Evolutionary conservation across 2,113 vertebrate genomes (phyloP).

Genomic region (Theristicus caerulescens): DNA sequence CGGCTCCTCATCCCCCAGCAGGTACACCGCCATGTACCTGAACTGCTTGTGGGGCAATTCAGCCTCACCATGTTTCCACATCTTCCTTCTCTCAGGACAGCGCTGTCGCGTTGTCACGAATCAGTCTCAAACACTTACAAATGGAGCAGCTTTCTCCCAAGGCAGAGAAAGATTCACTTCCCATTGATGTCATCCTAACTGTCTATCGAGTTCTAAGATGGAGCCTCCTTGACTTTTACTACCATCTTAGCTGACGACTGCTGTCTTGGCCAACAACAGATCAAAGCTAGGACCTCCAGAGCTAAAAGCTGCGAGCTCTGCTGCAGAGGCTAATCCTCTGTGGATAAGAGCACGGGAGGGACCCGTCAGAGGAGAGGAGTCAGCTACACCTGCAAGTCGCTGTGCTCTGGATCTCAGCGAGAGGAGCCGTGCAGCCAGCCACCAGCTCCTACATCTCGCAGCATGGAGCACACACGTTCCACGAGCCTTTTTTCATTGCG

Average conservation of each 20-base stretch:
- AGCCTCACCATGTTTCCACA: not conserved
- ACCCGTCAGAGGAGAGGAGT: not conserved
- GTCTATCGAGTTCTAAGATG: not conserved
- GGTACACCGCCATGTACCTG: accelerated
- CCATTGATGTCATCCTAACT: not conserved
- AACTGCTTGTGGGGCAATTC: not conserved
- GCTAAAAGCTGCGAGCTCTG: not conserved
- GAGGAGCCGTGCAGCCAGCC: not conserved
- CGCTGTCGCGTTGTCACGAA: accelerated
- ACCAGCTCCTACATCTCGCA: accelerated
- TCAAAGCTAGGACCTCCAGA: not conserved
- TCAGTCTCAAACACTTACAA: not conserved
- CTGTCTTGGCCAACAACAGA: not conserved
- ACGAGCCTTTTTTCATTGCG: accelerated
- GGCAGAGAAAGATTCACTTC: not conserved
- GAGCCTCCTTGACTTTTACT: not conserved
- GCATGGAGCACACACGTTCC: not conserved
- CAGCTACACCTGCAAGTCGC: accelerated
- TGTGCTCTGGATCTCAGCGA: not conserved
- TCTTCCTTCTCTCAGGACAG: not conserved
- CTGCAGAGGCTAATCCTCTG: not conserved
- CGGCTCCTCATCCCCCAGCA: not conserved
- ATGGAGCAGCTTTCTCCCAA: not conserved
- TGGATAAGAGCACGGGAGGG: not conserved
- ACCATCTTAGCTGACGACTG: not conserved